Base-by-base conservation (phyloP, 1,140 invertebrate species). In the Samia ricini region DNA sequence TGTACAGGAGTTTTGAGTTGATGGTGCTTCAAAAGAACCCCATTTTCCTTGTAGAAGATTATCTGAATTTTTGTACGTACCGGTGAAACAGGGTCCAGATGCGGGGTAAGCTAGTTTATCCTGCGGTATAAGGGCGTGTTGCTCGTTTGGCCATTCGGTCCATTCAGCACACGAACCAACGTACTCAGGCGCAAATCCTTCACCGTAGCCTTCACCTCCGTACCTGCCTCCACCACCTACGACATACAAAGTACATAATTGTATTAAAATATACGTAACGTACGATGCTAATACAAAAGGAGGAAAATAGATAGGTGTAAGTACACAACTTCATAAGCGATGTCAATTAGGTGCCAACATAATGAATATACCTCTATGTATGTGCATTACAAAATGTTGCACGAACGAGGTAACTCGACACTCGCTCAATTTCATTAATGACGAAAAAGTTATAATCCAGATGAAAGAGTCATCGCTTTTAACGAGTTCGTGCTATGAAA, bases 171-270 rank as follows among this genome's bases (percentile, higher is more conserved):
- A 91, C 18, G 92, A 92, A 69, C 93, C 93, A 51, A 93, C 94
- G 15, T 96, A 96, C 74, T 97, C 97, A 60, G 95, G 95, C 89
- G 96, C 96, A 85, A 96, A 97, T 59, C 94, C 92, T 64, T 93
- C 92, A 54, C 92, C 92, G 79, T 95, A 95, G 4, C 92, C 91
- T 52, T 96, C 94, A 67, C 94, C 93, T 71, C 76, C 94, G 92
- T 87, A 87, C 61, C 83, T 69, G 2, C 79, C 85, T 20, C 83
- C 80, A 6, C 71, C 71, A 65, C 79, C 84, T 85, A 71, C 4
- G 68, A 71, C 8, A 15, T 42, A 15, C n/a, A 42, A 15, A 15
- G 15, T 42, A 42, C 15, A 52, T 52, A 3, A 22, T 23, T 22
- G n/a, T n/a, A n/a, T n/a, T n/a, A n/a, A n/a, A n/a, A n/a, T n/a